Evolutionary conservation across 2,797 vertebrate species (phyloP).

Genomic region (Lacerta viridis): DNA sequence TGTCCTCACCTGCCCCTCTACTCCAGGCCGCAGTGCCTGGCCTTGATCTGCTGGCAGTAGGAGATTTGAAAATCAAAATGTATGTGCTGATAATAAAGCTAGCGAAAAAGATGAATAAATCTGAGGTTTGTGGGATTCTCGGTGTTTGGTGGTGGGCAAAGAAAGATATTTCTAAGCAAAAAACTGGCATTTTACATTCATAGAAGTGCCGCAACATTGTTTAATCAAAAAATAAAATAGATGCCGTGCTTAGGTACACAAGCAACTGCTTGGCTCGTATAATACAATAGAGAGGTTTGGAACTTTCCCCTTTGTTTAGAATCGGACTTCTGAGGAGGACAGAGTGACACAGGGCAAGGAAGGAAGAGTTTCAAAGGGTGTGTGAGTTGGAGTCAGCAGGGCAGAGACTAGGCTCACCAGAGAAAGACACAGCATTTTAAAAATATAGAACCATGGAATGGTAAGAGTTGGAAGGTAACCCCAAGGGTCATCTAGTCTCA

Average conservation of each 20-base stretch:
- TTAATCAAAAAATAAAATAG: background rate
- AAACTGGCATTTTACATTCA: background rate
- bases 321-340: background rate
- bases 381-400: background rate
- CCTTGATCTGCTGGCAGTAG: background rate
- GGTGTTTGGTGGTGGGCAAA: too few species aligned
- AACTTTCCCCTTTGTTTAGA: background rate
- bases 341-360: background rate
- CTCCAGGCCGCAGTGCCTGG: background rate
- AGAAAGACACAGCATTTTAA: background rate
- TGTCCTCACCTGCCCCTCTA: background rate
- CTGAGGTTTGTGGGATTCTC: background rate
- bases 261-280: slow-evolving; percentile 5
- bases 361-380: background rate
- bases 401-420: background rate
- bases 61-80: background rate
- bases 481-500: too few species aligned
- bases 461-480: too few species aligned
- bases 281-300: background rate
- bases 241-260: background rate
- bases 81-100: background rate
- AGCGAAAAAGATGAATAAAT: background rate
- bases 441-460: background rate
- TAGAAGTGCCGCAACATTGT: background rate
- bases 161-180: background rate